Conservation (phyloP, 2,797 vertebrate species). For the Natrix natrix region DNA sequence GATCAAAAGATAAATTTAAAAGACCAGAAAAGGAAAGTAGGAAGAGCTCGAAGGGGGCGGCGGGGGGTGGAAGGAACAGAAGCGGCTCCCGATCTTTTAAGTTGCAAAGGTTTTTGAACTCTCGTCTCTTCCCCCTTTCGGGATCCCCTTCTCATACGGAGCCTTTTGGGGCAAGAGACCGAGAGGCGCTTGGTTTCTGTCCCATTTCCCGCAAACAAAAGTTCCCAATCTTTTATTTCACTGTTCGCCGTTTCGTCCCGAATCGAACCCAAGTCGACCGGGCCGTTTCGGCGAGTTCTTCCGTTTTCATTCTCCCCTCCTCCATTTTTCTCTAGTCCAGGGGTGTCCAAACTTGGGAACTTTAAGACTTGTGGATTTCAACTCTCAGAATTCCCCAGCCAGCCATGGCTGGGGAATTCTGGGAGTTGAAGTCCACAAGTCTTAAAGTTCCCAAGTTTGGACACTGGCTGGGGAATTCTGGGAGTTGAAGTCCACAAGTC, state of each 20-base stretch:
- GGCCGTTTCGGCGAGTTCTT: neutral
- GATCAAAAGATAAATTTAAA: neutral
- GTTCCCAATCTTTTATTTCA: neutral
- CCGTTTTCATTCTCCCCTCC: neutral
- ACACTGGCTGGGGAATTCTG: no score
- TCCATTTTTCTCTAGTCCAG: neutral
- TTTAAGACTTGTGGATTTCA: no score
- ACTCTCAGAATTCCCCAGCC: no score
- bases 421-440: no score
- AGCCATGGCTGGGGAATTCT: no score
- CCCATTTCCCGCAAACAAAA: no score
- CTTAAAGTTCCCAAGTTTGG: no score
- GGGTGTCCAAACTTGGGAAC: no score
- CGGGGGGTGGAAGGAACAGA: neutral
- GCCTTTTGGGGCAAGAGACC: neutral
- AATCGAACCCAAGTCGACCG: neutral
- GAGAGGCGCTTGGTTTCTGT: neutral
- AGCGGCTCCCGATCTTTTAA: neutral
- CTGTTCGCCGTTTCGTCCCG: neutral
- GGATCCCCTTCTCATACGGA: neutral
- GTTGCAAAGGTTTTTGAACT: neutral
- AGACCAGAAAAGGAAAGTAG: neutral
- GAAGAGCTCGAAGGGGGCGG: rapidly evolving
- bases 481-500: no score
- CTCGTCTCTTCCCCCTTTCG: no score